Conservation (phyloP, 2,797 vertebrate species). For the Sphaeramia orbicularis region DNA sequence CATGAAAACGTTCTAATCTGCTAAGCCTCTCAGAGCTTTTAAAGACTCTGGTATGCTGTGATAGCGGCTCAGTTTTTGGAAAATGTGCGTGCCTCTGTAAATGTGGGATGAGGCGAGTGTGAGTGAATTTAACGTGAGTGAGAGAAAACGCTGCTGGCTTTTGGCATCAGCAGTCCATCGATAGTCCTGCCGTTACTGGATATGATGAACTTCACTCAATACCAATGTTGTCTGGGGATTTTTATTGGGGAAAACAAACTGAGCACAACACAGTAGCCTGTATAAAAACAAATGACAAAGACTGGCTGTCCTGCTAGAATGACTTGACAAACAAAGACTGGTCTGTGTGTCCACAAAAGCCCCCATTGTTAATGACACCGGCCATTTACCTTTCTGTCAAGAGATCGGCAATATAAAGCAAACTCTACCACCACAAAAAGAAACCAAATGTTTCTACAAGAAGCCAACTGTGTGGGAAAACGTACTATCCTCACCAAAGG, state of each 20-base stretch:
- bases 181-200: conserved; percentile 22
- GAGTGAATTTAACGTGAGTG: conserved; percentile 30
- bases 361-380: too few species aligned
- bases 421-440: too few species aligned
- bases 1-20: conserved; percentile 74
- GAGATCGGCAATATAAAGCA: too few species aligned
- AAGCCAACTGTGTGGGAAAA: too few species aligned
- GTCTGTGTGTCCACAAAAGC: too few species aligned
- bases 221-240: conserved; percentile 29
- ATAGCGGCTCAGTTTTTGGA: conserved; percentile 67
- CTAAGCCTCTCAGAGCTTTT: conserved; percentile 74
- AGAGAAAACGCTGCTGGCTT: conserved; percentile 20
- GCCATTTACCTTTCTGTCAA: too few species aligned
- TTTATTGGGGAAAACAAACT: conserved; percentile 5
- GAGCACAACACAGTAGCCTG: neutral
- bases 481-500: too few species aligned
- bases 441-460: too few species aligned
- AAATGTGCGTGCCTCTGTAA: conserved; percentile 48
- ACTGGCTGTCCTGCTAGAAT: neutral
- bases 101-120: conserved; percentile 16
- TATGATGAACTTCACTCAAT: conserved; percentile 27
- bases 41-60: conserved; percentile 69
- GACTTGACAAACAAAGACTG: too few species aligned
- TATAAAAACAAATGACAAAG: neutral
- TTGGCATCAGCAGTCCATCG: conserved; percentile 29